Base-by-base conservation (phyloP, 1,140 invertebrate species). In the Cherax quadricarinatus region DNA sequence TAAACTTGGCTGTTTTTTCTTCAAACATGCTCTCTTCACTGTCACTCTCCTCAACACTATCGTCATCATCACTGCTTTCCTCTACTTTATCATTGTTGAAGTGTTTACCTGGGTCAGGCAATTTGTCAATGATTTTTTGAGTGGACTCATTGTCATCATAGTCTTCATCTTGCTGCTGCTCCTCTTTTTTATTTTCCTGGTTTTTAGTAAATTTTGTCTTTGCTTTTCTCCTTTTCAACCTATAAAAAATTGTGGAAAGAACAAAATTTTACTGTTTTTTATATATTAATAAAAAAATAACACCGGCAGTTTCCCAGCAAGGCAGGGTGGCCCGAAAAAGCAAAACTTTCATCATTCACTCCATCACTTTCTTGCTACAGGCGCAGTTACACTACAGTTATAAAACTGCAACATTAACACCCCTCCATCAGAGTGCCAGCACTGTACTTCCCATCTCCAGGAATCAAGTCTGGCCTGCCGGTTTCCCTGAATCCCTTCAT, bases 101-200 rank as follows among this genome's bases (percentile, higher is more conserved):
- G 7, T 97, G 94, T 95, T 97, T 97, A 94, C 98, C 97, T 53
- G 97, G 97, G 96, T 98, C 97, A 24, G 97, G 97, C 83, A 98
- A 95, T 97, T 97, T 97, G 9, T 97, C 97, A 24, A 98, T 94
- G 95, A 98, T 97, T 66, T 97, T 96, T 82, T 96, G 83, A 24
- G 88, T 90, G 30, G 5, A 41, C 73, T 94, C 95, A 57, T 95
- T 95, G 2, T 41, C 30, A 41, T 41, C 30, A 73, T 95, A 95
- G 30, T 95, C 96, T 73, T 96, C 96, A 48, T 93, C 94, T 93
- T 94, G 87, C 2, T n/a, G n/a, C n/a, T 93, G 91, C 21, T 51
- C 75, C 10, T 87, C 53, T 24, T 53, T 18, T n/a, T 48, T 41
- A 41, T 75, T 70, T 60, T 79, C 70, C 51, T 41, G 53, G 9